phyloP scores from a whole-genome alignment of 2,113 vertebrate genomes.

The Puma concolor region DNA sequence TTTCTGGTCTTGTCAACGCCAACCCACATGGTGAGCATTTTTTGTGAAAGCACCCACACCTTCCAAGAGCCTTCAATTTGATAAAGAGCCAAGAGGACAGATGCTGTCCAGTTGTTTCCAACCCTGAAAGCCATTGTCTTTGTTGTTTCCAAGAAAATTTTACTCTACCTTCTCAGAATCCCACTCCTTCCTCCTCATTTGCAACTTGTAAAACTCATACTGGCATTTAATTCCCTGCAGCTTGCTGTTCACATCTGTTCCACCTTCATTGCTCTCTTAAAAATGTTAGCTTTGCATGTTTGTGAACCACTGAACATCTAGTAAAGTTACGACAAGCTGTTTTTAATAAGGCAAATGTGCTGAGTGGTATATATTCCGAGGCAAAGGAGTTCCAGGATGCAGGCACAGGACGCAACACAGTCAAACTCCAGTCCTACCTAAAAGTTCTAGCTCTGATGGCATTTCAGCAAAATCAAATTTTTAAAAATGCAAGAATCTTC shows the following conservation, averaged over 20 bases:
- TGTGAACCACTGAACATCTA: constrained; percentile 4
- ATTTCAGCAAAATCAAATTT: constrained; percentile 40
- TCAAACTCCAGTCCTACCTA: background rate
- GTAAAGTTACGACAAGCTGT: constrained; percentile 31
- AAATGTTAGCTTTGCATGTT: constrained; percentile 49
- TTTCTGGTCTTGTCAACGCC: background rate
- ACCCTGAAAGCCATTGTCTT: constrained; percentile 4
- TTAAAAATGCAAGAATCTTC: background rate
- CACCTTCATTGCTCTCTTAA: constrained; percentile 25
- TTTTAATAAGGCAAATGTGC: constrained; percentile 51
- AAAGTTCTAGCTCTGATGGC: background rate
- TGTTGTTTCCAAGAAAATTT: constrained; percentile 11
- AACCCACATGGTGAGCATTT: background rate
- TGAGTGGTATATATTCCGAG: background rate
- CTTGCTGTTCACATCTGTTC: background rate
- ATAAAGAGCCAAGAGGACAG: background rate
- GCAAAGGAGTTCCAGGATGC: background rate
- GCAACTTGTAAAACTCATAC: constrained; percentile 3
- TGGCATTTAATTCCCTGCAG: constrained; percentile 24
- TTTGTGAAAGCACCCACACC: background rate
- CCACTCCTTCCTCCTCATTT: background rate
- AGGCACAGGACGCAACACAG: background rate
- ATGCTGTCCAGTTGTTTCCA: background rate
- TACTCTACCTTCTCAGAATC: constrained; percentile 15
- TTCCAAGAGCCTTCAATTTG: background rate